Evolutionary conservation across 2,113 vertebrate genomes (phyloP), one percentile per base, ranked within the genome.

Genomic region (Cavia aperea): DNA sequence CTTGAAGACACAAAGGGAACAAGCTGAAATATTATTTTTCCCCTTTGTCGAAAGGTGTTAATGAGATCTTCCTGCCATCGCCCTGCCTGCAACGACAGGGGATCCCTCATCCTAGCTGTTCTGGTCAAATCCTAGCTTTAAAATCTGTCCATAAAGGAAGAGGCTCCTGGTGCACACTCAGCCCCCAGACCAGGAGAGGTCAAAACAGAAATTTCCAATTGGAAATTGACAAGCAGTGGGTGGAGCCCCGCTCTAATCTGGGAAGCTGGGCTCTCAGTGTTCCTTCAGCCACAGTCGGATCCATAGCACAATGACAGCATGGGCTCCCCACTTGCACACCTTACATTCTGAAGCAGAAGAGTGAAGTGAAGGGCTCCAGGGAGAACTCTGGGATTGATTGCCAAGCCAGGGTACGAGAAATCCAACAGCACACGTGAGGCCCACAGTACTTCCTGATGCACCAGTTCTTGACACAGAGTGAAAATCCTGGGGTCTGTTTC

Each of bases 21-120:
- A 96, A 70, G 96, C 97, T 97, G 96, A 92, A 95, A 87, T 94
- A 90, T 96, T 93, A 26, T 87, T 89, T 81, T 93, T 91, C 86
- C 94, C 56, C 95, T 95, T 93, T 95, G 96, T 95, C 91, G 51
- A 94, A 96, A 96, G 93, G 96, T 89, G 78, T 95, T 96, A 97
- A 97, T 97, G 95, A 95, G 96, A 96, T 97, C 92, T 97, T 98
- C 94, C 96, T 96, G 93, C 93, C 89, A 65, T 66, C 72, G 2
- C 95, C 93, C 93, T 90, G 89, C 68, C 86, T 56, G 56, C 93
- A 93, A 93, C 91, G 85, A 89, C 2, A 0, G 70, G 95, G 18
- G 77, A 93, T 92, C 89, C 78, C 58, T 68, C 24, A 31, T 94
- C 15, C 72, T 62, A 81, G 77, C 51, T 83, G 56, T 91, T 79